phyloP scores from a whole-genome alignment of 2,113 vertebrate genomes.

The Erpornis zantholeuca region DNA sequence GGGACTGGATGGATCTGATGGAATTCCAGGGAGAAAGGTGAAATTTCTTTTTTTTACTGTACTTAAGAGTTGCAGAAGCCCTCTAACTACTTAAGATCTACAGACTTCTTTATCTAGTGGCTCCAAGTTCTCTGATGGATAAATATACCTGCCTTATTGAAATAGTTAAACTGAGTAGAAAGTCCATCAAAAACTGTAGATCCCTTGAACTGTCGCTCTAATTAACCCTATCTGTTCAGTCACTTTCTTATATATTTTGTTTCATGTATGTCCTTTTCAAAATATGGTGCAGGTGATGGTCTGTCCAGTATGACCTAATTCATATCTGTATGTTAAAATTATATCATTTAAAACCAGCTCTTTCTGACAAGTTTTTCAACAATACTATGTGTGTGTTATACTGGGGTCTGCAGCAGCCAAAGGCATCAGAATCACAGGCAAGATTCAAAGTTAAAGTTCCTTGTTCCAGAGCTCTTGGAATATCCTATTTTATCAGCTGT shows the following conservation, averaged over 20 bases:
- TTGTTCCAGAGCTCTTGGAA: not conserved
- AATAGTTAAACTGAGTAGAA: not conserved
- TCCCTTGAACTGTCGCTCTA: not conserved
- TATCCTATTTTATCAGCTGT: not conserved
- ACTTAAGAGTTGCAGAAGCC: not conserved
- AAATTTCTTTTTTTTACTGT: not conserved
- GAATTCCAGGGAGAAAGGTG: constrained; percentile 80
- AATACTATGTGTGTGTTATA: not conserved
- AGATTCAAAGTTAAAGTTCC: not conserved
- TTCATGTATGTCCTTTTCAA: not conserved
- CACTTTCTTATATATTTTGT: not conserved
- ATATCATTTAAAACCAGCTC: not conserved
- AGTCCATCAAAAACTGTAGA: not conserved
- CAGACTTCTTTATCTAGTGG: not conserved
- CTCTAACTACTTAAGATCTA: not conserved
- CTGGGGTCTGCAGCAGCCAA: not conserved
- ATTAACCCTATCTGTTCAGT: not conserved
- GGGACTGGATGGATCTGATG: constrained; percentile 80
- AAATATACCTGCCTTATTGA: not conserved
- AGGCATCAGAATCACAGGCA: not conserved
- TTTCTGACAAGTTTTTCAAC: not conserved
- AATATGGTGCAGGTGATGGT: not conserved
- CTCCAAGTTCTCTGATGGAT: not conserved
- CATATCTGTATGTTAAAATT: not conserved
- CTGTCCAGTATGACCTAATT: not conserved